These are phyloP conservation scores for Penaeus chinensis DNA, from an alignment of 1,140 invertebrate species.

Conservation along the genomic window DNA sequence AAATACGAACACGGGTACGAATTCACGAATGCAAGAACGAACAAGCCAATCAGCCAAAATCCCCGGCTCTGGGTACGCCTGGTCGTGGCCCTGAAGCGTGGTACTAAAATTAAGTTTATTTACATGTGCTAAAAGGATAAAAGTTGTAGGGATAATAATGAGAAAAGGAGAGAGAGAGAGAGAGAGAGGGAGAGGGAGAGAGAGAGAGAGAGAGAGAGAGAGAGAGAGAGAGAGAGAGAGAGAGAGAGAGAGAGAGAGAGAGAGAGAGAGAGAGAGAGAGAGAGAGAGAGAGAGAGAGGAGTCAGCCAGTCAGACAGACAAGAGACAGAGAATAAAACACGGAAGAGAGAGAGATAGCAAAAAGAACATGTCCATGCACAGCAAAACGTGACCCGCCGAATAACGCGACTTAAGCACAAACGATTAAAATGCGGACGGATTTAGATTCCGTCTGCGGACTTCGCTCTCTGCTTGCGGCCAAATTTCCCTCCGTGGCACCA, in stretches of 20 bases:
- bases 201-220: not conserved
- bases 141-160: not conserved
- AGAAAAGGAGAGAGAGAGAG: not conserved
- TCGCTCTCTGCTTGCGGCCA: not conserved
- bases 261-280: not conserved
- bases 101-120: too few species aligned
- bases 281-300: not conserved
- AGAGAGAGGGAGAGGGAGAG: not conserved
- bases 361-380: not conserved
- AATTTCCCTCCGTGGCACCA: not conserved
- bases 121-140: not conserved
- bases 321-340: not conserved
- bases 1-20: too few species aligned
- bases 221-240: not conserved
- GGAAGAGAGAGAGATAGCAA: not conserved
- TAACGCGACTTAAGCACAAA: too few species aligned
- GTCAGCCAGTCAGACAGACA: not conserved
- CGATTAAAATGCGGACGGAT: too few species aligned
- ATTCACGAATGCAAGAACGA: too few species aligned
- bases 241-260: not conserved
- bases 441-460: too few species aligned
- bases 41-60: too few species aligned
- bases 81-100: too few species aligned
- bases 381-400: not conserved
- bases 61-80: too few species aligned